These are phyloP conservation scores for Chorisops tibialis DNA, from an alignment of 2,888 invertebrate genomes.

Conservation along the genomic window DNA sequence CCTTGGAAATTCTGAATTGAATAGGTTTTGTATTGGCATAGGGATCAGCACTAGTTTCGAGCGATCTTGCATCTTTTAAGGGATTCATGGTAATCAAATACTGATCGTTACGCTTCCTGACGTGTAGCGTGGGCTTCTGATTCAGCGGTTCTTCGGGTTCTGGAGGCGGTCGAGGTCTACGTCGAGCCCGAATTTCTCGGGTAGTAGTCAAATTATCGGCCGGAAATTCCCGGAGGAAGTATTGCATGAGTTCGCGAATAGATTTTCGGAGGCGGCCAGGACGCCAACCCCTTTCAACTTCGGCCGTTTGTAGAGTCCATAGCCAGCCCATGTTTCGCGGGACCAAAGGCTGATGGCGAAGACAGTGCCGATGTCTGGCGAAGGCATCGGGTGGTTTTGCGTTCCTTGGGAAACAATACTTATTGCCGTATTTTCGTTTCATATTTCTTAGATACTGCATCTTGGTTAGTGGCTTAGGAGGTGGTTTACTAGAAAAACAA, in stretches of 20 bases:
- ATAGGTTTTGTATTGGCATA: background rate
- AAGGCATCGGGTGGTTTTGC: background rate
- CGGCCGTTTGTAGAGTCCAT: slow-evolving; percentile 54
- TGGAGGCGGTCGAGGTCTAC: too few relatives aligned
- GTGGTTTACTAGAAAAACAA: background rate
- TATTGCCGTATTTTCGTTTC: background rate
- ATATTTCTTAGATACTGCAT: background rate
- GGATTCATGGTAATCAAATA: slow-evolving; percentile 14
- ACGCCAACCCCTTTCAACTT: slow-evolving; percentile 44
- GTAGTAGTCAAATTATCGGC: slow-evolving; percentile 43
- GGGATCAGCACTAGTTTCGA: slow-evolving; percentile 5
- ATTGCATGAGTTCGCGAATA: slow-evolving; percentile 47
- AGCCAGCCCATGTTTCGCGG: slow-evolving; percentile 68
- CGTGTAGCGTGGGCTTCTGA: background rate
- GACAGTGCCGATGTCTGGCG: slow-evolving; percentile 56
- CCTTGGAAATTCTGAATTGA: slow-evolving; percentile 2
- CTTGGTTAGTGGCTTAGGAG: background rate
- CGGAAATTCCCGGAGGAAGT: slow-evolving; percentile 47
- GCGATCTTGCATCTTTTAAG: slow-evolving; percentile 1
- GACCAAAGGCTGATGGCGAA: slow-evolving; percentile 55
- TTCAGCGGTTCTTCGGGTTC: background rate
- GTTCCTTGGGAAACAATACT: background rate
- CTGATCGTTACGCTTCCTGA: background rate
- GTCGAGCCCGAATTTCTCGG: background rate
- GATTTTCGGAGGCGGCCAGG: slow-evolving; percentile 48